Base-by-base conservation (phyloP, 2,888 invertebrate genomes). In the Steinernema scapterisci region DNA sequence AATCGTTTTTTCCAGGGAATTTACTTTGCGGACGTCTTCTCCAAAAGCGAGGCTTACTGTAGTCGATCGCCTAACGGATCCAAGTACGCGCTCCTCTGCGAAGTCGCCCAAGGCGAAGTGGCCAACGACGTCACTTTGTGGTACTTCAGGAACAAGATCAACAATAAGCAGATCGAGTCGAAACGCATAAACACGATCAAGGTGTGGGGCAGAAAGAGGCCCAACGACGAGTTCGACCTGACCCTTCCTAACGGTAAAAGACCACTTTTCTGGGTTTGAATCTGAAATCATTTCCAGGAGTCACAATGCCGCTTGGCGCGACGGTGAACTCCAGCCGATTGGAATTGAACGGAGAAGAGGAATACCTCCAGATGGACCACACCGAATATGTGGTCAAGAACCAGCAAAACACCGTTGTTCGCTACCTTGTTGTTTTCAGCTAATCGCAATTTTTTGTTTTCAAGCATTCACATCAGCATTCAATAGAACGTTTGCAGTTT, bases 21-120 rank as follows among this genome's bases (percentile, higher is more conserved):
- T 73, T 90, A 90, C 81, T 87, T 89, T 70, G 88, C 90, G 0
- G 90, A 90, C 83, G 85, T 88, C 72, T 90, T 90, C 83, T 85
- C 82, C 46, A 90, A 90, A 83, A 89, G 89, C 80, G 77, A 81
- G 23, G 82, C 80, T 70, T 89, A 89, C 82, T 88, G 89, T 72
- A 81, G 87, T 75, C 86, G 87, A 72, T 84, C 85, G 71, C 83
- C 83, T 38, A 79, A 82, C 13, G 83, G 84, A 11, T 75, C 78
- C 80, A 88, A 88, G 72, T 89, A 88, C 82, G 89, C 89, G 85
- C 82, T 90, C 25, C 83, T 90, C 1, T 90, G 90, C 84, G 89
- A 90, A 87, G 90, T 90, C 79, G 82, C 83, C 19, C 46, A 73
- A 11, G 63, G 54, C 5, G 25, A 63, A 19, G 56, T 46, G 13